Conservation (phyloP, 1,140 invertebrate genomes). For the Drosophila teissieri region DNA sequence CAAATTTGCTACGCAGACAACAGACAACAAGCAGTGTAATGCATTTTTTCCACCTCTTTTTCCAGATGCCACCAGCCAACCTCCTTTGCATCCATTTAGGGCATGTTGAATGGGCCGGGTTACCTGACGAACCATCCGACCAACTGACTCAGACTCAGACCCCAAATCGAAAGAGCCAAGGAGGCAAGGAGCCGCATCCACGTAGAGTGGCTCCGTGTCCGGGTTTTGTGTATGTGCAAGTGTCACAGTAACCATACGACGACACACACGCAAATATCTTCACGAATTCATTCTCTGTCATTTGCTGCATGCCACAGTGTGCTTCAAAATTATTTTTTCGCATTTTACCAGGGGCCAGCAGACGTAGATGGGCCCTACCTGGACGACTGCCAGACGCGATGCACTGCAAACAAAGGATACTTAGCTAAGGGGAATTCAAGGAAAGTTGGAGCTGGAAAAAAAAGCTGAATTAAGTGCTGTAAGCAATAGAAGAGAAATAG, state of each 20-base stretch:
- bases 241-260: conserved; percentile 82
- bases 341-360: conserved; percentile 45
- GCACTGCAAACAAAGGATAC: conserved; percentile 24
- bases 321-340: conserved; percentile 82
- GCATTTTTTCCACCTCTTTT: conserved; percentile 47
- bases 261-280: conserved; percentile 84
- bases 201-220: conserved; percentile 12
- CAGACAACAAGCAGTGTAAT: conserved; percentile 56
- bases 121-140: conserved; percentile 24
- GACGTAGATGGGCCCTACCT: conserved; percentile 49
- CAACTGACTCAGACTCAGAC: conserved; percentile 11
- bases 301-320: conserved; percentile 83
- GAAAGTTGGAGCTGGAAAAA: no score
- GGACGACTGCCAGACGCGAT: conserved; percentile 31
- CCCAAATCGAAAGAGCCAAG: neutral
- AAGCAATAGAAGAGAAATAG: no score
- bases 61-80: conserved; percentile 38
- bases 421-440: no score
- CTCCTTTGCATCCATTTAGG: conserved; percentile 78
- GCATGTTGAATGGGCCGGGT: conserved; percentile 49
- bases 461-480: no score
- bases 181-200: conserved; percentile 13
- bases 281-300: conserved; percentile 84
- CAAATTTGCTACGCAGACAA: conserved; percentile 82
- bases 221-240: conserved; percentile 59